Percentiles rank a stretch among this genome's conserved stretches.
Evolutionary conservation across 2,797 vertebrate genomes (phyloP).

Genomic region (Rhinogobio ventralis): DNA sequence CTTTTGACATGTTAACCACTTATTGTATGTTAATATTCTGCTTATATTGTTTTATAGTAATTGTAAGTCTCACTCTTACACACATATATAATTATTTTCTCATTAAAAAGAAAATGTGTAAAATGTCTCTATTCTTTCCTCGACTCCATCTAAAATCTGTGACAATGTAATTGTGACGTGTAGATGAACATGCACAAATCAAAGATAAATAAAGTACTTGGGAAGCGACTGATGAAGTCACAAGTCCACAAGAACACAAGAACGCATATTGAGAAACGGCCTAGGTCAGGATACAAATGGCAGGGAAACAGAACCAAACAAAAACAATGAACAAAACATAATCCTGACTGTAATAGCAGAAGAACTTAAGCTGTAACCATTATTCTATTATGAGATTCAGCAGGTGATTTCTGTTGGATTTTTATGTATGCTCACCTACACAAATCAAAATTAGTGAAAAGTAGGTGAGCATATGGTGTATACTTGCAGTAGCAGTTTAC

Average conservation of each 20-base stretch:
- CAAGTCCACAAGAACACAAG: too few species aligned
- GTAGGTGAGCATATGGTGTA: neutral
- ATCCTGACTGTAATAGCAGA: neutral
- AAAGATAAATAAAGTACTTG: too few species aligned
- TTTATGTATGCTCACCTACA: neutral
- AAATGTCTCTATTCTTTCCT: conserved; percentile 63
- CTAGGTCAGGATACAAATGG: too few species aligned
- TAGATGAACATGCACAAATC: too few species aligned
- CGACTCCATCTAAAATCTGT: neutral
- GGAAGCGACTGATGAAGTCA: too few species aligned
- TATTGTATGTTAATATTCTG: conserved; percentile 84
- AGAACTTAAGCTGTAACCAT: neutral
- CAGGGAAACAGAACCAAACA: too few species aligned
- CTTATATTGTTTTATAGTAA: conserved; percentile 90
- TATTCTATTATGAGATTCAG: neutral
- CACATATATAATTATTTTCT: conserved; percentile 96
- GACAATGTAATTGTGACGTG: neutral
- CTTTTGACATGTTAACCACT: conserved; percentile 91
- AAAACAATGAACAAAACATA: too few species aligned
- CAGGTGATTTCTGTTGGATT: too few species aligned
- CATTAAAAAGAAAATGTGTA: conserved; percentile 90
- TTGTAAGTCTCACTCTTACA: conserved; percentile 88
- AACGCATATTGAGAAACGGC: too few species aligned
- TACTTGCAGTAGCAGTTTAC: neutral
- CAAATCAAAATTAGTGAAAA: neutral